A percentile compares a stretch with the other conserved stretches of the same genome.
Conservation (phyloP, 2,113 vertebrate genomes). For the Condylura cristata region DNA sequence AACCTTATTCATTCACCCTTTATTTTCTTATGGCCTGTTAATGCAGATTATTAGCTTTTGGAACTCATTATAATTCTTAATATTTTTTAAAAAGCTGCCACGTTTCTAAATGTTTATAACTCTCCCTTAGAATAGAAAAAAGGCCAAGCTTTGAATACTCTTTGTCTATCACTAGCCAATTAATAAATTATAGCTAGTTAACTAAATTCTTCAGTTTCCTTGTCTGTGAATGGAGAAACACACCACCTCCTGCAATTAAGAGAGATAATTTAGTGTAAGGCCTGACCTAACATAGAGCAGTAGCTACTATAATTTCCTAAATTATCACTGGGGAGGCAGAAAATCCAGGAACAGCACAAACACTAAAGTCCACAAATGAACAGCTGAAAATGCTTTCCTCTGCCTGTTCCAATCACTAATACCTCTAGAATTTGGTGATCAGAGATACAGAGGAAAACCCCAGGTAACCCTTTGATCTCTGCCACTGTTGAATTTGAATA, state of each 20-base stretch:
- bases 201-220: conserved; percentile 16
- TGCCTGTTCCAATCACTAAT: background rate
- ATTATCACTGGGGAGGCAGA: background rate
- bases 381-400: background rate
- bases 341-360: background rate
- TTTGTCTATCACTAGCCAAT: background rate
- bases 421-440: background rate
- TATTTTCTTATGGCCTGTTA: background rate
- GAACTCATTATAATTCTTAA: background rate
- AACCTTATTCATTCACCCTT: background rate
- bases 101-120: background rate
- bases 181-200: background rate
- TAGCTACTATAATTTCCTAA: background rate
- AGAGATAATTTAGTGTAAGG: background rate
- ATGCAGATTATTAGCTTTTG: background rate
- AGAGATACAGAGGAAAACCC: background rate
- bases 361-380: background rate
- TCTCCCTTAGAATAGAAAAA: background rate
- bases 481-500: background rate
- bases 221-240: background rate
- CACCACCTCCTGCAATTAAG: background rate
- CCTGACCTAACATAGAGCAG: background rate
- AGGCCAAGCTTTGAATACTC: background rate
- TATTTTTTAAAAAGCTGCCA: background rate
- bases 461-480: background rate